These are phyloP conservation scores for Melopsittacus undulatus DNA, from an alignment of 2,797 vertebrate genomes.

Conservation along the genomic window DNA sequence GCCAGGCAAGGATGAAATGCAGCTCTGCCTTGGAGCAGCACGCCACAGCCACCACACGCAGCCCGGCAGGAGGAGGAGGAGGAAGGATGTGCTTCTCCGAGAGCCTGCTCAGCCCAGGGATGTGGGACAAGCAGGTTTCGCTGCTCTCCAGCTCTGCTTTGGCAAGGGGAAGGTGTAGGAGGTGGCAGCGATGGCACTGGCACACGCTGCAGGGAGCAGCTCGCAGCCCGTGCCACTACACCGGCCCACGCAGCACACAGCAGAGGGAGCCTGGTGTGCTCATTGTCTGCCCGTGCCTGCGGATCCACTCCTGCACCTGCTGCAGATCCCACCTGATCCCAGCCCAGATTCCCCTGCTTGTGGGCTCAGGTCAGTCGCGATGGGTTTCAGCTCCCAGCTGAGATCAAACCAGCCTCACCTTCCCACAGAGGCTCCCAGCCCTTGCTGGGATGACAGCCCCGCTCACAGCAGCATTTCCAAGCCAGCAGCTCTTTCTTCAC, in stretches of 20 bases:
- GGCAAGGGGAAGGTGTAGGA: neutral
- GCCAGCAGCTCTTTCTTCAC: neutral
- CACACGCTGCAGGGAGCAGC: neutral
- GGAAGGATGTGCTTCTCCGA: neutral
- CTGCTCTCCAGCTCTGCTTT: neutral
- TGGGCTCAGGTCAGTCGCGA: rapidly evolving
- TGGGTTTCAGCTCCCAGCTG: neutral
- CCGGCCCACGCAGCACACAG: neutral
- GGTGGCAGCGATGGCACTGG: neutral
- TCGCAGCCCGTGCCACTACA: neutral
- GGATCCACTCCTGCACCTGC: rapidly evolving
- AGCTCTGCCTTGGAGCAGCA: neutral
- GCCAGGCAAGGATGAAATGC: neutral
- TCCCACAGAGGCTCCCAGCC: neutral
- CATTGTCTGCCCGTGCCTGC: rapidly evolving
- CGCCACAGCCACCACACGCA: rapidly evolving
- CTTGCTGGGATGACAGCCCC: neutral
- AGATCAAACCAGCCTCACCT: neutral
- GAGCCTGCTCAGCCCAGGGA: neutral
- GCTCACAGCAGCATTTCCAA: neutral
- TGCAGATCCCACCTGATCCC: rapidly evolving
- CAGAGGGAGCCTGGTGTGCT: neutral
- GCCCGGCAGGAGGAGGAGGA: neutral
- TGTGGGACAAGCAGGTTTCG: neutral
- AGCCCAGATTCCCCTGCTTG: neutral